These are phyloP conservation scores for Puma concolor DNA, from an alignment of 2,113 vertebrate species.

Conservation along the genomic window DNA sequence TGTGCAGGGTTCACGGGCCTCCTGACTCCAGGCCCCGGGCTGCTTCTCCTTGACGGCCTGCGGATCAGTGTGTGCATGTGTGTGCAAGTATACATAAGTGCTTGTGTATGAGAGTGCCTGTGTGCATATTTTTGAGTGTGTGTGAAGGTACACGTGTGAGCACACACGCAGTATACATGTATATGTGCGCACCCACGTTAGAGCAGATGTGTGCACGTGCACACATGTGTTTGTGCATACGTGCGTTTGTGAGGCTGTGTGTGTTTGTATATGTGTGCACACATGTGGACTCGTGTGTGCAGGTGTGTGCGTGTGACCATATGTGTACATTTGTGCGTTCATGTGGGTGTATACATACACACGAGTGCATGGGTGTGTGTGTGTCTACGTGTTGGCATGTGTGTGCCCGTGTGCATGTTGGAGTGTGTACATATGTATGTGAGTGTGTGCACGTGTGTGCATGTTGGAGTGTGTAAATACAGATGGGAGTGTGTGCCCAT, in stretches of 20 bases:
- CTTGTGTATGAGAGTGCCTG: fast-evolving
- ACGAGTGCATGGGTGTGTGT: no score
- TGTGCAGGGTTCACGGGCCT: fast-evolving
- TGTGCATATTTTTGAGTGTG: not conserved
- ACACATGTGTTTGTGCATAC: no score
- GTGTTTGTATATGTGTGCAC: no score
- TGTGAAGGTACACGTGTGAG: not conserved
- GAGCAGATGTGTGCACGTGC: not conserved
- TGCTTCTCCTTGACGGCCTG: no score
- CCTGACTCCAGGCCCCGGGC: not conserved
- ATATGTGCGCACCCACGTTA: not conserved
- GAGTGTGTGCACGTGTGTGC: no score
- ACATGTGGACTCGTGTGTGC: fast-evolving
- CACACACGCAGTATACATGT: fast-evolving
- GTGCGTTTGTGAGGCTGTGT: no score
- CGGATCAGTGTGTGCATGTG: not conserved
- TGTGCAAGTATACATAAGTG: fast-evolving
- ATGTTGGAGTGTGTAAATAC: not conserved
- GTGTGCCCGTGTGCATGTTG: no score
- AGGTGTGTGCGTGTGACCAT: no score
- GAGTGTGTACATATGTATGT: not conserved
- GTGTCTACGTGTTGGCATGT: no score
- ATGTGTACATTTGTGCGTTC: fast-evolving
- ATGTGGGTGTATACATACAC: no score
- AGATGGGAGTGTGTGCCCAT: not conserved